Evolutionary conservation across 2,113 vertebrate genomes (phyloP), one percentile per base, ranked within the genome.

Genomic region (Etheostoma cragini): DNA sequence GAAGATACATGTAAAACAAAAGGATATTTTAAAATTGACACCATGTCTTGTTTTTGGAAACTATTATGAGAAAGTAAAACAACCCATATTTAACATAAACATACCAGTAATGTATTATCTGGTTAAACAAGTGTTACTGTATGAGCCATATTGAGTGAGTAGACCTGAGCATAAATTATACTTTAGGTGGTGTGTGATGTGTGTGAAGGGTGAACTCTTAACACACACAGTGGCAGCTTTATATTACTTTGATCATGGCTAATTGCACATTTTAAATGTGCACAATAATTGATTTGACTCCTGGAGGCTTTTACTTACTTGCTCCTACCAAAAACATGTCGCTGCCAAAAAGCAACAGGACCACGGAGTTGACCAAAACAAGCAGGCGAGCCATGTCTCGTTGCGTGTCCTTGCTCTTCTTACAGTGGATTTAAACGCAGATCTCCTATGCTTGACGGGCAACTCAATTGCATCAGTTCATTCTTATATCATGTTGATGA

Each of bases 341-440:
- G 93, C 96, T 97, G 89, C 95, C 96, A 92, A 98, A 95, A 89
- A 98, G 96, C 95, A 98, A 95, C 94, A 98, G 96, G 89, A 95
- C 82, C 66, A 90, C 91, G 57, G 95, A 96, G 93, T 95, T 95
- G 77, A 96, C 54, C 77, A 91, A 67, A 77, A 95, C 80, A 46
- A 94, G 82, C 85, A 95, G 89, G 11, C 92, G 93, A 92, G 93
- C 92, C 96, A 96, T 96, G 75, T 88, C 87, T 81, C 56, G 8
- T 24, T 52, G 73, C 30, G 78, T 50, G 4, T 45, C 33, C 76
- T 26, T 63, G 73, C 70, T 91, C 82, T 66, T 69, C 50, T 70
- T 64, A 11, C 38, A 42, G 38, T 42, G 26, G 76, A 73, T 47
- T 54, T 6, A 15, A 75, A 76, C 65, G 57, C 54, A 76, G 60